Evolutionary conservation across 2,888 invertebrate species (phyloP), one percentile per base, ranked within the genome.

Genomic region (Steromphala cineraria): DNA sequence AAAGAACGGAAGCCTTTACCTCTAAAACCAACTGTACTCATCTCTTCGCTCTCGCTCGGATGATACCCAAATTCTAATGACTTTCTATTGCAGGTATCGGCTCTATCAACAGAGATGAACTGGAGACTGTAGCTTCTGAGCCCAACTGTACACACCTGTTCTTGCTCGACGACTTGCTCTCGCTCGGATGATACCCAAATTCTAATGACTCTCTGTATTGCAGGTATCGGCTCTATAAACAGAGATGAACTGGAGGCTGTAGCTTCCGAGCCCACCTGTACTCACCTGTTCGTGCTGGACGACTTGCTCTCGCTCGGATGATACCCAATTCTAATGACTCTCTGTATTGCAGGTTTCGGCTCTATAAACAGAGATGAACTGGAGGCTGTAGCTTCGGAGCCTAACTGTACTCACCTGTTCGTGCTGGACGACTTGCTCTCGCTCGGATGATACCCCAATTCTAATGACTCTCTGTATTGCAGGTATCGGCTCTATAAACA

Each of bases 111-210:
- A 46, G 76, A 3, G 53, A 31, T 0, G 85, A 85, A 36, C 78
- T 84, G 17, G 36, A 71, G 0, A 75, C 36, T 15, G 79, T 83
- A 28, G 81, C 85, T 7, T 78, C 79, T 24, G 31, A 75, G 5
- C 82, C 81, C 2, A 77, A 71, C 24, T 84, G 85, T 40, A 80
- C 79, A 1, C 82, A 81, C 53, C 79, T 83, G 31, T 81, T 62
- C 40, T 56, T 81, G 8, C 56, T 85, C 36, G 55, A 78, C 21
- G 67, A 81, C 19, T 85, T 84, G n/a, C n/a, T n/a, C n/a, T n/a
- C n/a, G n/a, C n/a, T n/a, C n/a, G n/a, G n/a, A n/a, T n/a, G n/a
- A n/a, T n/a, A n/a, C n/a, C n/a, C n/a, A n/a, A n/a, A n/a, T n/a
- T n/a, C n/a, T n/a, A n/a, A n/a, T n/a, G n/a, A n/a, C n/a, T n/a